These are phyloP conservation scores for Callyntrura sp. DNA, from an alignment of 2,888 invertebrate species.

Conservation along the genomic window DNA sequence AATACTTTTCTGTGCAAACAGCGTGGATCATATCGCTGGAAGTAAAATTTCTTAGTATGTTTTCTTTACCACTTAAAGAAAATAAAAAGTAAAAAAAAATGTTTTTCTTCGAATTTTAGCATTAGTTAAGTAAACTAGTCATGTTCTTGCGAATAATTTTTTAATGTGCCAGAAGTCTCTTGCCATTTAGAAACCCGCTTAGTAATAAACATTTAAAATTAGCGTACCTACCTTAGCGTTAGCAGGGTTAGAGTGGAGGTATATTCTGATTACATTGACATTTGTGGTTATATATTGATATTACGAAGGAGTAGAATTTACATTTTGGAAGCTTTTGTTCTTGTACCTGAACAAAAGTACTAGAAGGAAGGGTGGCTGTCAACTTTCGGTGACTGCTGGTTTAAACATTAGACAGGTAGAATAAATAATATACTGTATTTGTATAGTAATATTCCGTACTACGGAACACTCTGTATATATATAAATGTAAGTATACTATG, in stretches of 20 bases:
- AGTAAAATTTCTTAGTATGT: background rate
- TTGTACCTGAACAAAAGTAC: conserved; percentile 17
- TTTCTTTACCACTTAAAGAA: background rate
- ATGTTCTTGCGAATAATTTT: too few relatives aligned
- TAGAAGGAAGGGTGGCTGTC: background rate
- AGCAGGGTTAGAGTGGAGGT: too few relatives aligned
- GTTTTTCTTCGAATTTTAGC: background rate
- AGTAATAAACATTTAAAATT: too few relatives aligned
- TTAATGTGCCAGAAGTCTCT: too few relatives aligned
- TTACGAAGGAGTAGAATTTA: too few relatives aligned
- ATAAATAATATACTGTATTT: too few relatives aligned
- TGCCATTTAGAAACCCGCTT: too few relatives aligned
- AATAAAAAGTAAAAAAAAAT: background rate
- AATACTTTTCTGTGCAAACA: background rate
- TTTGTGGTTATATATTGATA: too few relatives aligned
- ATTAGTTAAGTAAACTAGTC: too few relatives aligned
- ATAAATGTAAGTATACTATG: background rate
- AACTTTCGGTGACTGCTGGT: background rate
- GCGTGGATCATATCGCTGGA: background rate
- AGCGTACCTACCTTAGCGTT: too few relatives aligned
- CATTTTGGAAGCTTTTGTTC: conserved; percentile 11
- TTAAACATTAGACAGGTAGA: background rate
- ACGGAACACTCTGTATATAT: too few relatives aligned
- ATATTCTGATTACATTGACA: too few relatives aligned
- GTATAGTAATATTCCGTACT: background rate